Evolutionary conservation across 2,797 vertebrate species (phyloP).

Genomic region (Apogon talboti): DNA sequence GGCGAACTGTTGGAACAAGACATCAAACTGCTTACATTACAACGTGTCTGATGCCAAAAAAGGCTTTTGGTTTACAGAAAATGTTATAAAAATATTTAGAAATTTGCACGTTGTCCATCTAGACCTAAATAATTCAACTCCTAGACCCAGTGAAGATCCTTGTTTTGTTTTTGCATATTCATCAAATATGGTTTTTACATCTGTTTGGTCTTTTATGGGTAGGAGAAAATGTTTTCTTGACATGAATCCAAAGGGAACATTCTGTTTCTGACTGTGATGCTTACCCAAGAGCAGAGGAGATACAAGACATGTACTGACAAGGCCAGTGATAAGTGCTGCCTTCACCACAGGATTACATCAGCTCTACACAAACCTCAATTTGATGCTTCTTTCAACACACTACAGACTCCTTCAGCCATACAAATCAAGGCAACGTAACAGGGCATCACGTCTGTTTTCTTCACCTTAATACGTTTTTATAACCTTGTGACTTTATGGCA

Average conservation of each 20-base stretch:
- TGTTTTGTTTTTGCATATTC: slow-evolving; percentile 23
- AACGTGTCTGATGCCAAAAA: neutral
- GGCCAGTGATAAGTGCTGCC: slow-evolving; percentile 54
- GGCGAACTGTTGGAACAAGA: slow-evolving; percentile 17
- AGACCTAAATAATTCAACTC: slow-evolving; percentile 26
- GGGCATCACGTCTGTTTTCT: neutral
- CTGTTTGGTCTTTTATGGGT: slow-evolving; percentile 43
- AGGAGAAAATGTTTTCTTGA: slow-evolving; percentile 44
- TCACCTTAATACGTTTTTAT: neutral
- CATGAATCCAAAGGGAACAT: slow-evolving; percentile 61
- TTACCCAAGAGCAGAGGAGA: slow-evolving; percentile 44
- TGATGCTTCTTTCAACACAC: slow-evolving; percentile 24
- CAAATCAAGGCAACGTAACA: slow-evolving; percentile 5
- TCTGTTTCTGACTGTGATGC: slow-evolving; percentile 50
- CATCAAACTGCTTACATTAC: slow-evolving; percentile 7
- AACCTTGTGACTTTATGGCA: slow-evolving; percentile 13
- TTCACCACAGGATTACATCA: slow-evolving; percentile 56
- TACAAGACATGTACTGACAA: slow-evolving; percentile 73
- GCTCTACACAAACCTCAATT: slow-evolving; percentile 29
- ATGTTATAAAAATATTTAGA: neutral
- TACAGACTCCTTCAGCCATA: neutral
- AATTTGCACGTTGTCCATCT: neutral
- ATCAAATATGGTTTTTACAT: slow-evolving; percentile 41
- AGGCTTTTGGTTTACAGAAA: neutral
- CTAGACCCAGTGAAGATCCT: slow-evolving; percentile 4